Percentiles rank a stretch among this genome's conserved stretches.
Evolutionary conservation across 2,797 vertebrate genomes (phyloP).

Genomic region (Myotis myotis): DNA sequence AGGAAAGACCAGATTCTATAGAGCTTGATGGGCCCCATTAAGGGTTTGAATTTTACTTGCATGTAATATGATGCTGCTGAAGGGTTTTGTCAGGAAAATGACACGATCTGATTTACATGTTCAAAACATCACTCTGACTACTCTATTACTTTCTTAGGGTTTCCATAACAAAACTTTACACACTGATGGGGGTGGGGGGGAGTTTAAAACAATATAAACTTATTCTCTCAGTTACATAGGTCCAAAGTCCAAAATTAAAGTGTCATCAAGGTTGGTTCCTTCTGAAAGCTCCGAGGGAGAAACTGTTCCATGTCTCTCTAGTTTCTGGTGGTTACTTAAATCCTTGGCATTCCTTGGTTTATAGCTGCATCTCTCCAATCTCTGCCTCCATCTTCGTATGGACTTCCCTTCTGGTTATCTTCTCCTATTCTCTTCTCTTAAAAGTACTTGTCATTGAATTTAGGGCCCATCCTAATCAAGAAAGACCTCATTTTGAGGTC

Average conservation of each 20-base stretch:
- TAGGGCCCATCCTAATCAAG: not conserved
- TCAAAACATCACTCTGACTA: not conserved
- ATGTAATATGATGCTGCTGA: not conserved
- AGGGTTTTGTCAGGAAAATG: not conserved
- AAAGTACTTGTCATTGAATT: not conserved
- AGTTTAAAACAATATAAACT: not conserved
- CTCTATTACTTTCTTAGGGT: not conserved
- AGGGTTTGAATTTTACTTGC: not conserved
- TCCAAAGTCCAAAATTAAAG: conserved; percentile 1
- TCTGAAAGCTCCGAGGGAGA: not conserved
- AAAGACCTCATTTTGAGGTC: not conserved
- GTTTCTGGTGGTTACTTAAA: not conserved
- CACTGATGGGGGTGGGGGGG: not conserved
- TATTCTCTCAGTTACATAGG: not conserved
- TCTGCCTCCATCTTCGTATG: not conserved
- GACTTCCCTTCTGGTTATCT: not conserved
- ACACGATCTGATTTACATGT: not conserved
- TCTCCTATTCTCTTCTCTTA: not conserved
- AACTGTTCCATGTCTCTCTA: not conserved
- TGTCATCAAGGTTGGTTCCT: not conserved
- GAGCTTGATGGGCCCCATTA: not conserved
- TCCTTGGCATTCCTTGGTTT: not conserved
- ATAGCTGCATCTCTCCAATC: not conserved
- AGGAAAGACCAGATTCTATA: not conserved
- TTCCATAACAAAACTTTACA: not conserved